Percentiles rank a stretch among this genome's conserved stretches.
Conservation (phyloP, 2,113 vertebrate genomes). For the Platysteira castanea region DNA sequence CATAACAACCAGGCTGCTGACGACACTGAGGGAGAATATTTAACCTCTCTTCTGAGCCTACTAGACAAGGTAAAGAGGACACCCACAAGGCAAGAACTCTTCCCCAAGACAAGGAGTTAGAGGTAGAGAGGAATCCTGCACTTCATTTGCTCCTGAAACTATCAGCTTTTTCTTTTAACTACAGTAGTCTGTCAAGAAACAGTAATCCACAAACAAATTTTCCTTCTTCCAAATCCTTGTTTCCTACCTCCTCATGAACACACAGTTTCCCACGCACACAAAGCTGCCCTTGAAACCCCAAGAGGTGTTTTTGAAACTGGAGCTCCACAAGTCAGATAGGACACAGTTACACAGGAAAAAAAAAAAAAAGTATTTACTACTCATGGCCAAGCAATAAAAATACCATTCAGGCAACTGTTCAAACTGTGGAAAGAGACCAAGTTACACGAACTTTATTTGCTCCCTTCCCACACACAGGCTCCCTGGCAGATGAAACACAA, state of each 20-base stretch:
- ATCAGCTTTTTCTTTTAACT: neutral
- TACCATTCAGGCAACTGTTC: neutral
- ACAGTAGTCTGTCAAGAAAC: neutral
- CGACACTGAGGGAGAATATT: neutral
- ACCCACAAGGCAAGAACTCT: fast-evolving
- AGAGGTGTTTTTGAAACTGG: neutral
- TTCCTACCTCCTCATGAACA: neutral
- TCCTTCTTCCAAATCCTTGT: neutral
- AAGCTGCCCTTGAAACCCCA: neutral
- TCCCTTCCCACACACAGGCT: neutral
- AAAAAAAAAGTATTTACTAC: neutral
- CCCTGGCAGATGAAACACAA: neutral
- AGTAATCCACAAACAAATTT: neutral
- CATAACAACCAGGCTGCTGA: neutral
- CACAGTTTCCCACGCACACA: neutral
- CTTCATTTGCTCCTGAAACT: neutral
- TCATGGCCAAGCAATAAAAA: neutral
- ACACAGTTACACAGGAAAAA: neutral
- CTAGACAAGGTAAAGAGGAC: neutral
- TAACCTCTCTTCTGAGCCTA: neutral
- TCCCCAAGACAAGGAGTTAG: neutral
- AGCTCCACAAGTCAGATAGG: neutral
- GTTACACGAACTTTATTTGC: neutral
- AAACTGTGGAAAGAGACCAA: neutral
- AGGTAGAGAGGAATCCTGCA: neutral